Conservation (phyloP, 2,113 vertebrate genomes). For the Carassius carassius region DNA sequence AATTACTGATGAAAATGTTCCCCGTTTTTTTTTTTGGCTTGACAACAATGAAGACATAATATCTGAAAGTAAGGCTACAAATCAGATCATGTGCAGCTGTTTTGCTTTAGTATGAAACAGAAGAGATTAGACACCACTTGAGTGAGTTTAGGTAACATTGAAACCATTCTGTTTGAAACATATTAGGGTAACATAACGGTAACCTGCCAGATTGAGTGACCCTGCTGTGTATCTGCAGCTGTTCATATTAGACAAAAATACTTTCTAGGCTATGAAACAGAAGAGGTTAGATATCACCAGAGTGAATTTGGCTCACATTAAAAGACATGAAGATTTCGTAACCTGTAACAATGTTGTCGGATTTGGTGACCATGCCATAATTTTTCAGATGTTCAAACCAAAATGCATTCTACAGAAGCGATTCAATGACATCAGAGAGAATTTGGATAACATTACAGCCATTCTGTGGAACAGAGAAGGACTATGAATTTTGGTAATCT, state of each 20-base stretch:
- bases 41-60: not conserved
- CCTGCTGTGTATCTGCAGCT: not conserved
- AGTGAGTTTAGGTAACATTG: no score
- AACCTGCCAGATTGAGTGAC: not conserved
- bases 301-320: no score
- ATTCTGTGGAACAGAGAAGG: no score
- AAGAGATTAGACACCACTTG: no score
- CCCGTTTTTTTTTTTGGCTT: no score
- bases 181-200: no score
- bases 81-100: not conserved
- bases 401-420: not conserved
- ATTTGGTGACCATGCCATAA: not conserved
- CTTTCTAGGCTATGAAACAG: no score
- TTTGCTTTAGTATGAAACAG: no score
- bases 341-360: not conserved
- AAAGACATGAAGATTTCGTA: not conserved
- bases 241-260: not conserved
- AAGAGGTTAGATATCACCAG: no score
- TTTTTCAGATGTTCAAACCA: not conserved
- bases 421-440: not conserved
- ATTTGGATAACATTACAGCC: no score
- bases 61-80: not conserved
- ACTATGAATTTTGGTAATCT: no score
- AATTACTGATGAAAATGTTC: not conserved
- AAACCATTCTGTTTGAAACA: no score